Base-by-base conservation (phyloP, 2,888 invertebrate species). In the Scotopteryx bipunctaria region DNA sequence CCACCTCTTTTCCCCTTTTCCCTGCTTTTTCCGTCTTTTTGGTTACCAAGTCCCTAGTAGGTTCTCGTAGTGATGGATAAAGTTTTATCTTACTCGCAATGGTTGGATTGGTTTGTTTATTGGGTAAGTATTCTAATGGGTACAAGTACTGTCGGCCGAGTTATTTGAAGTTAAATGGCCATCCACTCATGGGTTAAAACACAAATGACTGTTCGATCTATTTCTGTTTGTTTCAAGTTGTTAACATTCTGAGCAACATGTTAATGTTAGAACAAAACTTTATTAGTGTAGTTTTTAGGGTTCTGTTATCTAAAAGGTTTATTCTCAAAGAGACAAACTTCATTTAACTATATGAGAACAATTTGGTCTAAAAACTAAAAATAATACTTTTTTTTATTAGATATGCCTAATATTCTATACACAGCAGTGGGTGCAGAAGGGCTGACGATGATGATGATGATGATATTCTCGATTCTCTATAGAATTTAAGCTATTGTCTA, bases 61-160 rank as follows among this genome's bases (percentile, higher is more conserved):
- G 23, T 47, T 3, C 53, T 43, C 41, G 52, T 52, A 53, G 57
- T 55, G 58, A 61, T 61, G 58, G 58, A 56, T 58, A 60, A 54
- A 50, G 46, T 55, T 59, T 52, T 49, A 58, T 58, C 53, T 48
- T 14, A 29, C 43, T 14, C 43, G 48, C 35, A 53, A 61, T 58
- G 56, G 49, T 33, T 37, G 40, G 46, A 60, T 55, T 47, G 54
- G 45, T 51, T 38, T 47, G 55, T 55, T 57, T 55, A 54, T 56
- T 56, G 51, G 45, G 35, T 32, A 32, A 44, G 54, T 46, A 46
- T 54, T 48, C 48, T 48, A 54, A 44, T 54, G 43, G 48, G 44
- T 48, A 27, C 47, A 43, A 53, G 53, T 54, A 40, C 47, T 6
- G 48, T 17, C 48, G 54, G 54, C 29, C 5, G 42, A 25, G 44